Evolutionary conservation across 2,888 invertebrate species (phyloP), one percentile per base, ranked within the genome.

Genomic region (Netelia inedita): DNA sequence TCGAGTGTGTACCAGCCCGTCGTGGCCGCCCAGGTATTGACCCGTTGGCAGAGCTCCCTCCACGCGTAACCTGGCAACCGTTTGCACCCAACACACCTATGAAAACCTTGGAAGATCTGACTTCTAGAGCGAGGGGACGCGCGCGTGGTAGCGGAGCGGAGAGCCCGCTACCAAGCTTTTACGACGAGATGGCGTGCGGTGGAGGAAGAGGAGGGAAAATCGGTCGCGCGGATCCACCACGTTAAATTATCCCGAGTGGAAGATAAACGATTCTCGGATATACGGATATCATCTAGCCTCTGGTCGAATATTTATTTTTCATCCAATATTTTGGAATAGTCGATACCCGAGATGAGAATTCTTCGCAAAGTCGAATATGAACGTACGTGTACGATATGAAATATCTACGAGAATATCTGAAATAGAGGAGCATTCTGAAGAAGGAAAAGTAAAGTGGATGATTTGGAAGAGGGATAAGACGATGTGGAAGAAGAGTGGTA

Each of bases 41-140:
- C 93, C 93, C 93, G 93, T 93, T 89, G 88, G 88, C 82, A 75
- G 71, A 72, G 91, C 93, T 92, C 91, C 92, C 92, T 89, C 90
- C 87, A 87, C 88, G 87, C 35, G 93, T 93, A 89, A 88, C 93
- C 89, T 90, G 89, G 93, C 92, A 93, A 93, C 93, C 90, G 90
- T 91, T 92, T 91, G 92, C 91, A 91, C 89, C 93, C 92, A 93
- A 93, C 92, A 93, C 93, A 93, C 92, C 92, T 93, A 92, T 90
- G 91, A 91, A 82, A 93, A 93, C 93, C 93, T 93, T 93, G 93
- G 71, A 93, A 93, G 93, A 93, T 93, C 92, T 93, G 92, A 92
- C 92, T 93, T 92, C 90, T 66, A 85, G 80, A 75, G 72, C 75
- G 75, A 73, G 85, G 79, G 59, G 71, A 79, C 21, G 72, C 82